phyloP scores from a whole-genome alignment of 2,113 vertebrate genomes.

The Neotoma lepida region DNA sequence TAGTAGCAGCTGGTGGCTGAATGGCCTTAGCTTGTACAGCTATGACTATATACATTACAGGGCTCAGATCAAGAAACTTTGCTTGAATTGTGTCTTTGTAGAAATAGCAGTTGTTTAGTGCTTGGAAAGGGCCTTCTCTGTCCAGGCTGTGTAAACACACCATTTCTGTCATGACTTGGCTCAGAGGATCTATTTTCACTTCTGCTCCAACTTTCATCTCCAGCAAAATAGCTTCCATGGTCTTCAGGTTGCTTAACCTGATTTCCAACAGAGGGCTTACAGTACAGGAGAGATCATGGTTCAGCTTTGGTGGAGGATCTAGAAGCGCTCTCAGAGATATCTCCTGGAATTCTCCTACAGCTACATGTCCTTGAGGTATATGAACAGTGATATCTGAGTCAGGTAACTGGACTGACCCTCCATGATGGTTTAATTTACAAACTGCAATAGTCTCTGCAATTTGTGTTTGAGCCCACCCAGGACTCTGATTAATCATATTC shows the following conservation, averaged over 20 bases:
- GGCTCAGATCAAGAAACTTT: slow-evolving; percentile 89
- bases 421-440: slow-evolving; percentile 90
- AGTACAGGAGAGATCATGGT: slow-evolving; percentile 92
- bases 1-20: slow-evolving; percentile 87
- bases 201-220: slow-evolving; percentile 93
- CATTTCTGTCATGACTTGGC: slow-evolving; percentile 94
- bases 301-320: slow-evolving; percentile 91
- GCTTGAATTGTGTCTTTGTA: slow-evolving; percentile 92
- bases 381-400: slow-evolving; percentile 91
- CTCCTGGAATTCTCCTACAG: slow-evolving; percentile 92
- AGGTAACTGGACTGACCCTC: slow-evolving; percentile 92
- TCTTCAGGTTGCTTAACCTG: slow-evolving; percentile 91
- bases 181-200: slow-evolving; percentile 92
- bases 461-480: slow-evolving; percentile 97
- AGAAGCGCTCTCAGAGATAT: slow-evolving; percentile 92
- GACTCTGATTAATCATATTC: slow-evolving; percentile 92
- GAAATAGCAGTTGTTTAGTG: slow-evolving; percentile 89
- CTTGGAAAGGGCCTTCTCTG: slow-evolving; percentile 93
- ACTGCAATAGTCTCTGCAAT: slow-evolving; percentile 89
- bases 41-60: slow-evolving; percentile 90
- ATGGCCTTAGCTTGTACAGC: slow-evolving; percentile 87
- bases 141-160: slow-evolving; percentile 88
- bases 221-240: slow-evolving; percentile 88
- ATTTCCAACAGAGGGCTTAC: slow-evolving; percentile 94
- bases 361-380: slow-evolving; percentile 92